phyloP scores from a whole-genome alignment of 2,888 invertebrate species.

The Charanyca ferruginea region DNA sequence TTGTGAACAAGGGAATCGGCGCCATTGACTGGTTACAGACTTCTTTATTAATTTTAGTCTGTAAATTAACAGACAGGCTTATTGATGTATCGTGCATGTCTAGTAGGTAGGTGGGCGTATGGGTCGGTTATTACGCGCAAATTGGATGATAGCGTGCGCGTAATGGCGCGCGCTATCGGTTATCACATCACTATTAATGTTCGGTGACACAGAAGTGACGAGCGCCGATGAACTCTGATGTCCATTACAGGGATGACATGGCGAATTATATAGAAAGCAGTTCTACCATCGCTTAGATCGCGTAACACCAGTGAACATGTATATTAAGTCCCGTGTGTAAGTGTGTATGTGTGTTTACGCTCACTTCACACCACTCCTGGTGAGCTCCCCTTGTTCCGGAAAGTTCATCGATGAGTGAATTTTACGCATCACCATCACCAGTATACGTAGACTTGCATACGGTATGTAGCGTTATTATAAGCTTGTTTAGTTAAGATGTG shows the following conservation, averaged over 20 bases:
- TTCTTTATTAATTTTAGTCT: neutral
- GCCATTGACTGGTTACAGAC: neutral
- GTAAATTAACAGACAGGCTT: neutral
- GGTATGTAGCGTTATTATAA: too few relatives aligned
- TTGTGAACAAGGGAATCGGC: too few relatives aligned
- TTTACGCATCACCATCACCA: too few relatives aligned
- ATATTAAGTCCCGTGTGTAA: too few relatives aligned
- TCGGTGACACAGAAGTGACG: conserved; percentile 21
- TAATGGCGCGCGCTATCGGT: conserved; percentile 26
- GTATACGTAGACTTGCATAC: too few relatives aligned
- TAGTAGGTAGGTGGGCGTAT: neutral
- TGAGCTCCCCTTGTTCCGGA: too few relatives aligned
- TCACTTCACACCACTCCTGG: too few relatives aligned
- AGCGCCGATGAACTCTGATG: conserved; percentile 10
- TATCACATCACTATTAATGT: conserved; percentile 6
- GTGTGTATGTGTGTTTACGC: too few relatives aligned
- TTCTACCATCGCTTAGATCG: neutral
- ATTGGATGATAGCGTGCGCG: conserved; percentile 30
- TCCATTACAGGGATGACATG: conserved; percentile 8
- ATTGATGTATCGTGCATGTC: neutral
- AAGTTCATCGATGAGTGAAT: too few relatives aligned
- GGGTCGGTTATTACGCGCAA: neutral
- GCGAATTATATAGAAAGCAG: neutral
- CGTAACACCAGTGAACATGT: neutral
- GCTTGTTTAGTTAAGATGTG: too few relatives aligned